Base-by-base conservation (phyloP, 2,797 vertebrate genomes). In the Rhyacichthys aspro region DNA sequence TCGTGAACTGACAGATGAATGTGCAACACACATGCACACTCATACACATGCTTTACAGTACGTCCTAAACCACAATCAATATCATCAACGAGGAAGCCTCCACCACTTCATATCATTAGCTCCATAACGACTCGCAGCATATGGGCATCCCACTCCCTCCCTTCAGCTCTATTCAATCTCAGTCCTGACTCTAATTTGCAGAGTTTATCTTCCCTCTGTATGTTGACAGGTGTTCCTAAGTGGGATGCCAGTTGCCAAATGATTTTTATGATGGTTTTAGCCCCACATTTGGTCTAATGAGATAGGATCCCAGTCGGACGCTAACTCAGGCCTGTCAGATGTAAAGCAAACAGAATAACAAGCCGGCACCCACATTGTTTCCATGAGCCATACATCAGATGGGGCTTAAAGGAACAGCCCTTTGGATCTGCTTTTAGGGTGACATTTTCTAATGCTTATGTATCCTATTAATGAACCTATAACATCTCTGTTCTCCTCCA, bases 221-320 rank as follows among this genome's bases (percentile, higher is more conserved):
- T 92, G 69, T 94, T 95, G 93, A 95, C 93, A 95, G 94, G 92
- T 93, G 91, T 88, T 94, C 91, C 93, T 94, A 94, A 96, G 94
- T 94, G 92, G 91, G 74, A 92, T 92, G 93, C 92, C 90, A 86
- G 92, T 92, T 92, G 93, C 94, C 95, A 96, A 94, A 95, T 91
- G 92, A 94, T 95, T 96, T 96, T 96, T 96, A 96, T 95, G 94
- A 95, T 95, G 93, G 91, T 94, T 95, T 94, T 93, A 94, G 93
- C 90, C 90, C 88, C 86, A 92, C 94, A 95, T 96, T 96, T 94
- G 92, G 94, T 90, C 93, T 96, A 96, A 97, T 96, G 94, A 96
- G 93, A 95, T 94, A 94, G 93, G 93, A 96, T 95, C 95, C 93
- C 94, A 93, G 93, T 94, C 91, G 92, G 92, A 91, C 90, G 86